Base-by-base conservation (phyloP, 1,140 invertebrate species). In the Orchesella cincta region DNA sequence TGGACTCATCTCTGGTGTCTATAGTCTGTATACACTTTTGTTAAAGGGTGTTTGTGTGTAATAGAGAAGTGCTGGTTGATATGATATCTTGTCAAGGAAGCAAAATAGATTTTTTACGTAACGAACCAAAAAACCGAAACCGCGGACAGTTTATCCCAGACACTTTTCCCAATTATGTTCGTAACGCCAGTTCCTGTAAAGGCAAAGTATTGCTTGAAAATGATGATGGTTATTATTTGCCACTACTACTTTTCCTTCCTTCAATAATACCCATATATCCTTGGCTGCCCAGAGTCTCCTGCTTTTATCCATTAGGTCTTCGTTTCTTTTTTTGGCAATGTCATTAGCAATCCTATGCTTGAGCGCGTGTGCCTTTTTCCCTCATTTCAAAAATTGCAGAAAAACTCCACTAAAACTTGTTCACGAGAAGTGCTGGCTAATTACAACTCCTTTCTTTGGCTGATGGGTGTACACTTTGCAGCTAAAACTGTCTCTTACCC, bases 371-470 rank as follows among this genome's bases (percentile, higher is more conserved):
- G 3, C 3, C 52, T n/a, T 12, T 46, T 57, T 23, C 52, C 23
- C 23, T 14, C 23, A 8, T 14, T 57, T 57, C 23, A 26, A 57
- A 57, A 57, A 67, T 31, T 67, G 62, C 62, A 29, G 26, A 16
- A 62, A 12, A 62, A 62, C 54, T 16, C 8, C 54, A 46, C 39
- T 46, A 12, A 12, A 12, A 14, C 23, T 57, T 26, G 52, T 57
- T 8, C 8, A 57, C 39, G 23, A 57, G 52, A 67, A 67, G 62
- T 33, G 62, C 12, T 67, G 31, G 62, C 62, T 67, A 67, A 67
- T 67, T 67, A 67, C 62, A 29, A n/a, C n/a, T n/a, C n/a, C n/a
- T n/a, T n/a, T n/a, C n/a, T n/a, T n/a, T n/a, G n/a, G n/a, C n/a
- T n/a, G n/a, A n/a, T n/a, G n/a, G n/a, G n/a, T n/a, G n/a, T n/a